A percentile compares a stretch with the other conserved stretches of the same genome.
Evolutionary conservation across 2,113 vertebrate species (phyloP).

Genomic region (Cephalophus harveyi): DNA sequence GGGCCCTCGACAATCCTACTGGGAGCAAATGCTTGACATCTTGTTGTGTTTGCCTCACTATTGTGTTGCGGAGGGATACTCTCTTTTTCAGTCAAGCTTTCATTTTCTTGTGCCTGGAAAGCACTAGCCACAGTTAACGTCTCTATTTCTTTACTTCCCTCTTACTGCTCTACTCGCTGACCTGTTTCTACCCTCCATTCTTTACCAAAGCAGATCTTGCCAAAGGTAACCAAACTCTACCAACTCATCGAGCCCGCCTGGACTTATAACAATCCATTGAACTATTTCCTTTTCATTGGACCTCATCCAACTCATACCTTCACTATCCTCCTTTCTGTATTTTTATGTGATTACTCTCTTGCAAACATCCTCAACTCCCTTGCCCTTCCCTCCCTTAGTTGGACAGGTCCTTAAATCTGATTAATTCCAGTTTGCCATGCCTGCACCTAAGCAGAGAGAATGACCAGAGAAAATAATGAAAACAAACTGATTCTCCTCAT

Average conservation of each 20-base stretch:
- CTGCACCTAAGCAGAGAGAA: neutral
- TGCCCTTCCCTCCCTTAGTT: neutral
- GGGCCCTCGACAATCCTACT: neutral
- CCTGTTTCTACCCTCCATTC: neutral
- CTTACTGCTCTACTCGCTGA: neutral
- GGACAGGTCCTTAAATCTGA: neutral
- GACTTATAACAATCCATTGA: neutral
- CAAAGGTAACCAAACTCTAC: neutral
- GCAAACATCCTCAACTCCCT: neutral
- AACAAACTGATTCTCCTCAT: neutral
- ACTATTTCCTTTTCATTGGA: neutral
- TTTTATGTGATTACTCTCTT: neutral
- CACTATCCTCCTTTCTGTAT: neutral
- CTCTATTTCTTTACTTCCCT: neutral
- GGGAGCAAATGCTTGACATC: neutral
- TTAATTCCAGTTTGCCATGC: neutral
- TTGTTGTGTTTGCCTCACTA: neutral
- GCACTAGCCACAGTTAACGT: neutral
- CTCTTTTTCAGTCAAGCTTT: neutral
- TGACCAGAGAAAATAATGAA: neutral
- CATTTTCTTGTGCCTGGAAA: neutral
- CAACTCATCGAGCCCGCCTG: neutral
- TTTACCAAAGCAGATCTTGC: neutral
- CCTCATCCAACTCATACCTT: neutral
- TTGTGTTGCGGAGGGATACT: neutral